Evolutionary conservation across 2,113 vertebrate species (phyloP).

Genomic region (Blennius ocellaris): DNA sequence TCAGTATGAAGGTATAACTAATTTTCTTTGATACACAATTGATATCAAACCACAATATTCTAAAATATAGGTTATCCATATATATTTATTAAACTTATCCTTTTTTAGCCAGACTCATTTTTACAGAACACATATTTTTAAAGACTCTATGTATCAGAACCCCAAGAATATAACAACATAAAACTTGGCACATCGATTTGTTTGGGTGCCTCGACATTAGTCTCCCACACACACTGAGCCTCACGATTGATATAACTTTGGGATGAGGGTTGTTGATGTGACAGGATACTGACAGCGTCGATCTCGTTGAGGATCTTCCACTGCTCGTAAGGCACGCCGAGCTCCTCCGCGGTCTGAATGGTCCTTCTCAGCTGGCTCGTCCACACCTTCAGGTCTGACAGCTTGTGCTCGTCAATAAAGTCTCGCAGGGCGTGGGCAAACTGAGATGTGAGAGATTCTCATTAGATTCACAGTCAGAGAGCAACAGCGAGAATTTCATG

Average conservation of each 20-base stretch:
- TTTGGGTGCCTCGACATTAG: too few relatives aligned
- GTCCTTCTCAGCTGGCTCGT: conserved; percentile 96
- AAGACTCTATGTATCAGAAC: too few relatives aligned
- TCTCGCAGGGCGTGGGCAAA: conserved; percentile 87
- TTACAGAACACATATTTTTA: too few relatives aligned
- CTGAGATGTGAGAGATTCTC: conserved; percentile 69
- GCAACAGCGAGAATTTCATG: conserved; percentile 1
- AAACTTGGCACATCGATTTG: too few relatives aligned
- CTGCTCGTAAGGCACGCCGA: conserved; percentile 94
- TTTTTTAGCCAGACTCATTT: too few relatives aligned
- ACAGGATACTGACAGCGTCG: conserved; percentile 88
- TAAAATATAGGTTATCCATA: too few relatives aligned
- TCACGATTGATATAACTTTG: background rate
- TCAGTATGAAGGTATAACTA: too few relatives aligned
- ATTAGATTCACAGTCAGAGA: background rate
- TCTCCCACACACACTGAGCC: background rate
- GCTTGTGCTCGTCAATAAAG: conserved; percentile 91
- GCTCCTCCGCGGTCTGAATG: conserved; percentile 94
- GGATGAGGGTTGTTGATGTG: background rate
- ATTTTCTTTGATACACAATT: too few relatives aligned
- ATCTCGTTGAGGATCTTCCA: conserved; percentile 99
- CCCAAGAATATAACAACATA: too few relatives aligned
- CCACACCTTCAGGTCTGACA: conserved; percentile 95
- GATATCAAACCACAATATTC: too few relatives aligned
- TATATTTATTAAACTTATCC: too few relatives aligned